Conservation (phyloP, 2,113 vertebrate species). For the Ochotona princeps region DNA sequence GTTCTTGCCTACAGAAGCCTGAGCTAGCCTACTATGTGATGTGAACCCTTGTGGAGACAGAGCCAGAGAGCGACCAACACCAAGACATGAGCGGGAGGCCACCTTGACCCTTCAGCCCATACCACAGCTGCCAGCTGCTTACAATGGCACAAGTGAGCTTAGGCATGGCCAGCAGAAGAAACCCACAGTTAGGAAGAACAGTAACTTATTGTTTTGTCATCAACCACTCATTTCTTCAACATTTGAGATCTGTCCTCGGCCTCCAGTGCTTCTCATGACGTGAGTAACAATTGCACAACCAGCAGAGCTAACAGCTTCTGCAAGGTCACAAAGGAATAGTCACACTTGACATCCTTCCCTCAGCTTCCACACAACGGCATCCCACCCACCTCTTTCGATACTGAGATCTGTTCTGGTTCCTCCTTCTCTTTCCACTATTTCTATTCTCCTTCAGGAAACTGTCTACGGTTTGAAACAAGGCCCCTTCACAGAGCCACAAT, state of each 20-base stretch:
- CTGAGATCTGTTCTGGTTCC: constrained; percentile 26
- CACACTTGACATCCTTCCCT: background rate
- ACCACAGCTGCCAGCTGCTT: background rate
- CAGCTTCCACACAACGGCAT: background rate
- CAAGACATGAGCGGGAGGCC: background rate
- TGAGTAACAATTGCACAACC: background rate
- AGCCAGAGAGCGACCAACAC: background rate
- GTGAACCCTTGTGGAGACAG: background rate
- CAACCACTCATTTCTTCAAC: constrained; percentile 39
- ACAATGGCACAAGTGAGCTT: background rate
- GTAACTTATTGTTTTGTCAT: background rate
- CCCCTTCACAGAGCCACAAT: background rate
- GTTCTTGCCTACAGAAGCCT: background rate
- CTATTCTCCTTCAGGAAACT: constrained; percentile 38
- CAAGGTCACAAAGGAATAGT: background rate
- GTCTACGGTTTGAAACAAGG: background rate
- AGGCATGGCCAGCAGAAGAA: background rate
- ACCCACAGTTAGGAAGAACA: background rate
- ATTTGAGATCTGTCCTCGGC: constrained; percentile 4
- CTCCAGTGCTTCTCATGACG: background rate
- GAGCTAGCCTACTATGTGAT: background rate
- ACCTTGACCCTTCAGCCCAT: background rate
- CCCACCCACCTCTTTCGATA: constrained; percentile 1
- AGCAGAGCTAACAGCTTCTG: background rate
- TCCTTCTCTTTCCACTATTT: constrained; percentile 50